phyloP scores from a whole-genome alignment of 2,113 vertebrate species.

The Myotis lucifugus region DNA sequence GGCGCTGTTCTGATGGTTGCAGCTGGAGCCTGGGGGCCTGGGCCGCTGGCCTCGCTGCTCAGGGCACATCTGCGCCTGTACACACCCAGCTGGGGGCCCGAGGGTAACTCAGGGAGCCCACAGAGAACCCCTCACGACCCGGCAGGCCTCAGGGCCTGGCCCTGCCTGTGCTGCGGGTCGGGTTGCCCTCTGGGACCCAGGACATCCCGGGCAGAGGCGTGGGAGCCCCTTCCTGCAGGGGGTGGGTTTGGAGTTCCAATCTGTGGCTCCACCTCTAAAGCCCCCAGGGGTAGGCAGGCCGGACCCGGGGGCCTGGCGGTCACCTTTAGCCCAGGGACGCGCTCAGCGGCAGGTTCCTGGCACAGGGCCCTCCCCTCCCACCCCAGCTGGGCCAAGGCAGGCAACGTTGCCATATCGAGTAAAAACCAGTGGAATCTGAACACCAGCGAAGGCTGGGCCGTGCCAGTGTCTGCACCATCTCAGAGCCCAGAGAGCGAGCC shows the following conservation, averaged over 20 bases:
- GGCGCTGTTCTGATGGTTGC: neutral
- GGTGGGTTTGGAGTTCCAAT: neutral
- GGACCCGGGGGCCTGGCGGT: neutral
- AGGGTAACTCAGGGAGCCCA: neutral
- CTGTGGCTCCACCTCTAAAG: neutral
- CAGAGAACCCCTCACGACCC: neutral
- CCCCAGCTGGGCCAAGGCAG: constrained; percentile 84
- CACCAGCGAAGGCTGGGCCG: constrained; percentile 83
- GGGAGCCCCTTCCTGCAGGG: neutral
- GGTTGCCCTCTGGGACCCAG: neutral
- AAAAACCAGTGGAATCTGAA: constrained; percentile 94
- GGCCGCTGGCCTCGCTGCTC: neutral
- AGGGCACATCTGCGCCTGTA: fast-evolving
- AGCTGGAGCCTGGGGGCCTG: neutral
- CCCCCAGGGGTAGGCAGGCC: neutral
- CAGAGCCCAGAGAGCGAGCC: constrained; percentile 88
- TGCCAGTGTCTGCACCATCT: constrained; percentile 99
- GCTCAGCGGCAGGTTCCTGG: constrained; percentile 49
- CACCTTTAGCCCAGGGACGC: constrained; percentile 43
- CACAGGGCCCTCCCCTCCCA: constrained; percentile 57
- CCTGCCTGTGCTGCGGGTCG: fast-evolving
- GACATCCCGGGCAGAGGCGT: fast-evolving
- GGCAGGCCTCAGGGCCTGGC: neutral
- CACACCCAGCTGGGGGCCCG: neutral
- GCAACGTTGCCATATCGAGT: constrained; percentile 99